Conservation (phyloP, 2,797 vertebrate genomes). For the Halcyon chelicuti region DNA sequence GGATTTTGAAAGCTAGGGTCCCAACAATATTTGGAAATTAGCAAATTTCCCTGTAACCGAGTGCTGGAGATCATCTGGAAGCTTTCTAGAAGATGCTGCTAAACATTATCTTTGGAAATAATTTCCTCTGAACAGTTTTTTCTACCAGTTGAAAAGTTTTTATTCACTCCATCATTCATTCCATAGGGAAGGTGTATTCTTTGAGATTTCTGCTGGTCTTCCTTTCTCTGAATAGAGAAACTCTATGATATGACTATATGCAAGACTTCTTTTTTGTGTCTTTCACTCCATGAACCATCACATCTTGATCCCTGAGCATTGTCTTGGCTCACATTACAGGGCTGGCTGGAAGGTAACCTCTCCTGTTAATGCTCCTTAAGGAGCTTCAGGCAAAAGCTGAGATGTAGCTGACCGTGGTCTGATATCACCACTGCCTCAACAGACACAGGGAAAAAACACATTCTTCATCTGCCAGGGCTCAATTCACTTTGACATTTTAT, state of each 20-base stretch:
- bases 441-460: background rate
- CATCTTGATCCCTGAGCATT: background rate
- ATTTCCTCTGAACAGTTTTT: background rate
- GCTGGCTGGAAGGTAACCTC: background rate
- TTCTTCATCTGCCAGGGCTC: background rate
- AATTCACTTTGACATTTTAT: background rate
- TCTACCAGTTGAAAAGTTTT: background rate
- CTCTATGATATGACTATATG: background rate
- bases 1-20: background rate
- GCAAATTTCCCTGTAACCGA: background rate
- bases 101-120: background rate
- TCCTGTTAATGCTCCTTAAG: background rate
- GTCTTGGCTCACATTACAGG: background rate
- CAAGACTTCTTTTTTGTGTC: background rate
- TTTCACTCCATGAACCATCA: background rate
- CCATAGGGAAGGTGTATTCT: background rate
- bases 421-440: accelerated
- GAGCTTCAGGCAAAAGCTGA: background rate
- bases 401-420: background rate
- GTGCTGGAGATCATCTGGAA: background rate
- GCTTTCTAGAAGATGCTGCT: background rate
- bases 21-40: background rate
- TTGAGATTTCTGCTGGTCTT: background rate
- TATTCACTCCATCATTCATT: background rate
- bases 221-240: background rate